Conservation (phyloP, 2,113 vertebrate species). For the Neolamprologus devosi region DNA sequence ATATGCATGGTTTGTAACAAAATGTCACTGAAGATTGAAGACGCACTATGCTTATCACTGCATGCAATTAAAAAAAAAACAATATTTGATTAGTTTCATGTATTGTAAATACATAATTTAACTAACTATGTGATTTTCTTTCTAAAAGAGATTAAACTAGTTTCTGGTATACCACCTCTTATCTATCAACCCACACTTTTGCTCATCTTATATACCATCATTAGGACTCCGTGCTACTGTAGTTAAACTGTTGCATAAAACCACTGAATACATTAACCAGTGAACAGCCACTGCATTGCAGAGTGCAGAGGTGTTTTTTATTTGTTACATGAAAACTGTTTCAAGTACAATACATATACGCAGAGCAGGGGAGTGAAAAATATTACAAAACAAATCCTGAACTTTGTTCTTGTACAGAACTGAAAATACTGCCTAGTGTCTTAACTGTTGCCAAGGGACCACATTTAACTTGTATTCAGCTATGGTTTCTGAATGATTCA, state of each 20-base stretch:
- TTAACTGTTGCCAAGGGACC: neutral
- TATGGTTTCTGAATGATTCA: neutral
- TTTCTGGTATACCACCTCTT: neutral
- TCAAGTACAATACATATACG: neutral
- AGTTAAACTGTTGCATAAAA: slow-evolving; percentile 24
- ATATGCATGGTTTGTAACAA: neutral
- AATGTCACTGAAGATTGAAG: neutral
- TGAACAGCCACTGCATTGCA: neutral
- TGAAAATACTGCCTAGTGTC: neutral
- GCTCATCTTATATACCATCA: slow-evolving; percentile 9
- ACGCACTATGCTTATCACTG: neutral
- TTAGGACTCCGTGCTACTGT: slow-evolving; percentile 16
- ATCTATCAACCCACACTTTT: neutral
- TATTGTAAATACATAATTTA: neutral
- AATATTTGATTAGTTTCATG: slow-evolving; percentile 1
- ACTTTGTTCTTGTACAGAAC: neutral
- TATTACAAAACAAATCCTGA: neutral
- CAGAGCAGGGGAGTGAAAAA: neutral
- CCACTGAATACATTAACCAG: neutral
- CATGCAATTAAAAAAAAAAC: neutral
- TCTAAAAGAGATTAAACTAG: slow-evolving; percentile 7
- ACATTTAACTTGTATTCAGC: neutral
- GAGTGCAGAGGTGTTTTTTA: neutral
- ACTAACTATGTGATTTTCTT: neutral
- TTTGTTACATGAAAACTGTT: neutral